phyloP scores from a whole-genome alignment of 2,888 invertebrate species.

The Campaea margaritaria region DNA sequence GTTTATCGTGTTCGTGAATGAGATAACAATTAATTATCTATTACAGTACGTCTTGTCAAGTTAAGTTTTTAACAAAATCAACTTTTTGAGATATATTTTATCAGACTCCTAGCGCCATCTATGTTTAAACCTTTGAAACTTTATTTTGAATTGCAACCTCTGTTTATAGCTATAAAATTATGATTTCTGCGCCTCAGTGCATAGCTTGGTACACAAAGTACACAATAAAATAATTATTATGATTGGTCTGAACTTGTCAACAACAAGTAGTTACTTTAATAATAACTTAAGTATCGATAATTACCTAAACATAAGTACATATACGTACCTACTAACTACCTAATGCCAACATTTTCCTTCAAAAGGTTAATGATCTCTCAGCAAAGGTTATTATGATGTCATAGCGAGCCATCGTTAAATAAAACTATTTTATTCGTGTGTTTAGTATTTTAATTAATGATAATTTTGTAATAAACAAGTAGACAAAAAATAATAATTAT shows the following conservation, averaged over 20 bases:
- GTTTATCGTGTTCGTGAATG: conserved; percentile 1
- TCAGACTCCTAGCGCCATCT: conserved; percentile 36
- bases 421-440: background rate
- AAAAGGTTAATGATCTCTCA: conserved; percentile 56
- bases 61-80: background rate
- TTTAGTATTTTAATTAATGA: background rate
- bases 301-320: too few relatives aligned
- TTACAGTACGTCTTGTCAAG: background rate
- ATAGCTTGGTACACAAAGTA: too few relatives aligned
- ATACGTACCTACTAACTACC: conserved; percentile 1
- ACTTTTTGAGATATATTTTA: too few relatives aligned
- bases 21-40: background rate
- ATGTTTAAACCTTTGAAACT: conserved; percentile 3
- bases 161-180: too few relatives aligned
- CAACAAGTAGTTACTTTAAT: too few relatives aligned
- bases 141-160: background rate
- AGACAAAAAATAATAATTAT: background rate
- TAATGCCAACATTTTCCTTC: conserved; percentile 42
- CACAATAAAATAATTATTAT: too few relatives aligned
- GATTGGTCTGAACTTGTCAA: too few relatives aligned
- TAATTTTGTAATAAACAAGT: background rate
- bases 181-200: too few relatives aligned
- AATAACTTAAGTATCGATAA: too few relatives aligned
- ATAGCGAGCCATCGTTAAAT: conserved; percentile 34
- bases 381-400: conserved; percentile 53